These are phyloP conservation scores for Aegotheles bennettii DNA, from an alignment of 2,113 vertebrate genomes.

Conservation along the genomic window DNA sequence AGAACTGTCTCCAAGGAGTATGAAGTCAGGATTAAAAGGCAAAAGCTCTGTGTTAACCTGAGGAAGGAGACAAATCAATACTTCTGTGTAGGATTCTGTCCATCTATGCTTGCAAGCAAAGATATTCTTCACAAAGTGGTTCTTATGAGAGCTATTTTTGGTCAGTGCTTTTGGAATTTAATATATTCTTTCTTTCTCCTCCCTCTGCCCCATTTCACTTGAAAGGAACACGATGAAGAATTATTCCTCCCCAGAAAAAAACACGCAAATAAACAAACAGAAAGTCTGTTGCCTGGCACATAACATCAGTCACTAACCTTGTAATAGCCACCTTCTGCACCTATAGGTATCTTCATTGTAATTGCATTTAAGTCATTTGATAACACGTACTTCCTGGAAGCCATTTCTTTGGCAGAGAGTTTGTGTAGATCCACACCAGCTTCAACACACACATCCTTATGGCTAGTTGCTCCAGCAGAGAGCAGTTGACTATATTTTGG, in stretches of 20 bases:
- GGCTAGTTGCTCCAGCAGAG: constrained; percentile 33
- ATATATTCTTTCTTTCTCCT: not conserved
- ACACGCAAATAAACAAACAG: too few species aligned
- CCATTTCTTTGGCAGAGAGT: constrained; percentile 59
- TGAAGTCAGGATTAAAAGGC: not conserved
- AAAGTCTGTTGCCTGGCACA: not conserved
- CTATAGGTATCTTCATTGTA: constrained; percentile 74
- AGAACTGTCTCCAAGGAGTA: not conserved
- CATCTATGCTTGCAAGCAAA: not conserved
- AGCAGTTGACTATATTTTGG: constrained; percentile 68
- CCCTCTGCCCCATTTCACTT: not conserved
- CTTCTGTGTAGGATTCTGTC: not conserved
- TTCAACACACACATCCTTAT: constrained; percentile 64
- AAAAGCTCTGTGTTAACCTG: not conserved
- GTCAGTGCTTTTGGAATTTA: not conserved
- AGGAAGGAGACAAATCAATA: not conserved
- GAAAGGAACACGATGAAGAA: not conserved
- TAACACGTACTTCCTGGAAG: constrained; percentile 63
- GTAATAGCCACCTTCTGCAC: constrained; percentile 77
- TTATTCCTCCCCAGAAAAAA: not conserved
- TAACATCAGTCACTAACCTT: constrained; percentile 66
- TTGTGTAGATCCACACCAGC: constrained; percentile 75
- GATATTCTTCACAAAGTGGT: not conserved
- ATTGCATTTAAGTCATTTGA: constrained; percentile 39
- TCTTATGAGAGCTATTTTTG: not conserved